Evolutionary conservation across 2,797 vertebrate species (phyloP), one percentile per base, ranked within the genome.

Genomic region (Sciurus carolinensis): DNA sequence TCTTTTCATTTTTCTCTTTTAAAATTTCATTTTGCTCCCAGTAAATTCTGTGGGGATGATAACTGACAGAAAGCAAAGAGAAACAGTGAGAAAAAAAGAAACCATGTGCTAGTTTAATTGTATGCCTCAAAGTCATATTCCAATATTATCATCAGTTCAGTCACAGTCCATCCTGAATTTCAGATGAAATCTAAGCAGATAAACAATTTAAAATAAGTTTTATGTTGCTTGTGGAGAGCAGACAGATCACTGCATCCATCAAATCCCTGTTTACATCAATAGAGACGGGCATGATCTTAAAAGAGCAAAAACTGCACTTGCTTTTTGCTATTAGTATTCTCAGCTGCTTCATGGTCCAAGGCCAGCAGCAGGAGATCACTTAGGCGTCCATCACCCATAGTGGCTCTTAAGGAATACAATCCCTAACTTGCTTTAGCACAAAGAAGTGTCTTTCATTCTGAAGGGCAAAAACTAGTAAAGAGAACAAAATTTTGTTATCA

Each of bases 121-220:
- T 96, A 42, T 96, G 96, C 96, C 96, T 97, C 97, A 97, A 98
- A 97, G 76, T 82, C 92, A 36, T 94, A 71, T 94, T 96, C 50
- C 71, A 84, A 39, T 93, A 94, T 93, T 97, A 92, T 86, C 11
- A 0, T 90, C 76, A 69, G 90, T 98, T 98, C 96, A 97, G 30
- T 95, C 85, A 81, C 72, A 96, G 59, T 89, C 66, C 95, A 36
- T 91, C 89, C 87, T 97, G 57, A 93, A 93, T 97, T 98, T 95
- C 39, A 93, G 47, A 96, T 97, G 98, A 98, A 98, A 98, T 98
- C 95, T 98, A 98, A 95, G 95, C 93, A 84, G 91, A 98, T 98
- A 98, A 98, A 97, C 96, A 97, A 95, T 96, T 96, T 93, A 90
- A 97, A 98, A 83, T 96, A 98, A 97, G 97, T 94, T 97, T 97